phyloP scores from a whole-genome alignment of 2,113 vertebrate genomes.

The Cyphomyrus discorhynchus region DNA sequence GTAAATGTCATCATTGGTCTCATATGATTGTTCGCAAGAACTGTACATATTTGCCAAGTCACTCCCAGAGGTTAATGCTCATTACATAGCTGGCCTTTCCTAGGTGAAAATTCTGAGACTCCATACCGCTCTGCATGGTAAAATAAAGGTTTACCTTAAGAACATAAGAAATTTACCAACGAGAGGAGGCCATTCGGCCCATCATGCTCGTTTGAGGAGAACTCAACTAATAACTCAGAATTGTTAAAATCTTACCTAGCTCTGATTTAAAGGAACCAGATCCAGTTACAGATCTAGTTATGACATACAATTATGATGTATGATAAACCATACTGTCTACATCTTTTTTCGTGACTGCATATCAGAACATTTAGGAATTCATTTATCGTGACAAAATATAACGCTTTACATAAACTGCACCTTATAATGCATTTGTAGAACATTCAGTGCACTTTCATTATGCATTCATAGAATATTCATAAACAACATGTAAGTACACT shows the following conservation, averaged over 20 bases:
- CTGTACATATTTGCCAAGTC: background rate
- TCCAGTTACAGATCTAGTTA: background rate
- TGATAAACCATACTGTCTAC: background rate
- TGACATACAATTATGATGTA: background rate
- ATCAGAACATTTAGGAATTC: background rate
- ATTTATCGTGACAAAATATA: background rate
- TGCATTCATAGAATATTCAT: background rate
- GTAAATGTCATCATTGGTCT: slow-evolving; percentile 21
- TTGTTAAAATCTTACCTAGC: too few relatives aligned
- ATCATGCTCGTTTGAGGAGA: too few relatives aligned
- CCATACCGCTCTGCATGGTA: background rate
- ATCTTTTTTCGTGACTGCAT: background rate
- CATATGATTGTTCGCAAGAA: background rate
- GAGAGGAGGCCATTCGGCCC: too few relatives aligned
- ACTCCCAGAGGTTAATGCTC: slow-evolving; percentile 9
- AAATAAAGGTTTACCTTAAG: background rate
- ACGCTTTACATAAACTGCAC: background rate
- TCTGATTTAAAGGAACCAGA: background rate
- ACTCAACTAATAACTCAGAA: too few relatives aligned
- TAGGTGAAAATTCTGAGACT: background rate
- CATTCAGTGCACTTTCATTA: background rate
- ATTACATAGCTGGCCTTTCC: background rate
- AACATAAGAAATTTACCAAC: too few relatives aligned
- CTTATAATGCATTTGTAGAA: background rate
- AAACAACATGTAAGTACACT: background rate